A percentile compares a stretch with the other conserved stretches of the same genome.
Conservation (phyloP, 2,888 invertebrate species). For the Abscondita cerata region DNA sequence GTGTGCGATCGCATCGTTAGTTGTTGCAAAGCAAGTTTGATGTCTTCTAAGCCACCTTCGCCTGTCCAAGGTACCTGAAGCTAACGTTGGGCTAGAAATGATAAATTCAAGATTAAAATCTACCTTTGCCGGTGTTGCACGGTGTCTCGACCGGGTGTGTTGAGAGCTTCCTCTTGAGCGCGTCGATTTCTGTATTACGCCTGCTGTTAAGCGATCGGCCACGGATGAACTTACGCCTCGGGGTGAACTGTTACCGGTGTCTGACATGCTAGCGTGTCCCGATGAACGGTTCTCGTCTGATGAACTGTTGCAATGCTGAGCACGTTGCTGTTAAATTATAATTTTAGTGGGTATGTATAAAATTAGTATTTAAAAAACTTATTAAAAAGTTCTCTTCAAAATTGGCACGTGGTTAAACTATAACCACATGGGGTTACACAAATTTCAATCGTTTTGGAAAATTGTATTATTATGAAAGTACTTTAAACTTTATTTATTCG, state of each 20-base stretch:
- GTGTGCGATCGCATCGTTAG: slow-evolving; percentile 85
- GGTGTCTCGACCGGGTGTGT: slow-evolving; percentile 67
- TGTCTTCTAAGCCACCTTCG: slow-evolving; percentile 83
- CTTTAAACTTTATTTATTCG: too few relatives aligned
- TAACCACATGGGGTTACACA: too few relatives aligned
- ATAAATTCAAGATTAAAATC: not conserved
- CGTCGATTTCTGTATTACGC: slow-evolving; percentile 70
- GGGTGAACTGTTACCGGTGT: slow-evolving; percentile 76
- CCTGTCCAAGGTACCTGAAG: slow-evolving; percentile 64
- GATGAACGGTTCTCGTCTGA: slow-evolving; percentile 92
- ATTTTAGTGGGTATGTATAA: too few relatives aligned
- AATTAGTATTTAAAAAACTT: too few relatives aligned
- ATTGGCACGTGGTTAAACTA: too few relatives aligned
- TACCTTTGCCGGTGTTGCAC: slow-evolving; percentile 72
- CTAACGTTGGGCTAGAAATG: slow-evolving; percentile 48
- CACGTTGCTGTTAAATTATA: slow-evolving; percentile 50
- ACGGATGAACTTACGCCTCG: slow-evolving; percentile 65
- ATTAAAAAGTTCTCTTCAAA: too few relatives aligned
- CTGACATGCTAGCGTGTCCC: slow-evolving; percentile 94
- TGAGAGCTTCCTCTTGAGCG: slow-evolving; percentile 68
- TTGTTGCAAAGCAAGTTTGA: slow-evolving; percentile 87
- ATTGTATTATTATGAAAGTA: too few relatives aligned
- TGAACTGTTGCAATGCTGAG: slow-evolving; percentile 68
- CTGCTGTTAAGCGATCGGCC: slow-evolving; percentile 69
- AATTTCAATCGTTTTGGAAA: too few relatives aligned